phyloP scores from a whole-genome alignment of 2,113 vertebrate species.

The Choloepus hoffmanni region DNA sequence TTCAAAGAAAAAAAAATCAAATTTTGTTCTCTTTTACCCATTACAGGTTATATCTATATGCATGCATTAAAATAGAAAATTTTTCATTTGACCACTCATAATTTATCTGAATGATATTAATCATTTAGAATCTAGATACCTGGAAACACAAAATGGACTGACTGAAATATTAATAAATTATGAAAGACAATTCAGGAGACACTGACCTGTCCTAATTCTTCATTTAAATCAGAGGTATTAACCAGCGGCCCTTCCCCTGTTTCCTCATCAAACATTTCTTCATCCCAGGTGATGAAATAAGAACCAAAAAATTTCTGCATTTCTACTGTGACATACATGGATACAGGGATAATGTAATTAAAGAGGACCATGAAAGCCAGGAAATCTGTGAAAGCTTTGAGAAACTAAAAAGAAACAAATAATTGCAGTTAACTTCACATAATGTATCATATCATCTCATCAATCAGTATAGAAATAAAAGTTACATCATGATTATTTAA shows the following conservation, averaged over 20 bases:
- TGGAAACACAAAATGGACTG: not conserved
- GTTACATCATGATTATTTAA: fast-evolving
- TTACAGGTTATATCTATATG: fast-evolving
- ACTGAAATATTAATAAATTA: fast-evolving
- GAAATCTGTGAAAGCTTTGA: conserved; percentile 97
- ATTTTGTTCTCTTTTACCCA: not conserved
- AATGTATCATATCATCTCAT: not conserved
- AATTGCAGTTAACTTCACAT: not conserved
- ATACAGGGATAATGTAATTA: conserved; percentile 99
- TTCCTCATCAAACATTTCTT: conserved; percentile 97
- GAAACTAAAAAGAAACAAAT: conserved; percentile 87
- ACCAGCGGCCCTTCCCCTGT: conserved; percentile 95
- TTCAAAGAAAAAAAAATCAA: not conserved
- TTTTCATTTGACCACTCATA: fast-evolving
- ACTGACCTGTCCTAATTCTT: conserved; percentile 97
- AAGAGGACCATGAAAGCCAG: conserved; percentile 99
- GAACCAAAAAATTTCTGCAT: conserved; percentile 99
- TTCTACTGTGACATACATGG: conserved; percentile 99
- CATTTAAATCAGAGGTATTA: conserved; percentile 98
- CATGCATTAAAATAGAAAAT: no score
- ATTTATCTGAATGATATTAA: fast-evolving
- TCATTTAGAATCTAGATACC: not conserved
- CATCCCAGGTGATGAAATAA: conserved; percentile 98
- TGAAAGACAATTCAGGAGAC: fast-evolving
- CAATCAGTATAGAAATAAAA: not conserved